Evolutionary conservation across 2,113 vertebrate species (phyloP).

Genomic region (Gadus macrocephalus): DNA sequence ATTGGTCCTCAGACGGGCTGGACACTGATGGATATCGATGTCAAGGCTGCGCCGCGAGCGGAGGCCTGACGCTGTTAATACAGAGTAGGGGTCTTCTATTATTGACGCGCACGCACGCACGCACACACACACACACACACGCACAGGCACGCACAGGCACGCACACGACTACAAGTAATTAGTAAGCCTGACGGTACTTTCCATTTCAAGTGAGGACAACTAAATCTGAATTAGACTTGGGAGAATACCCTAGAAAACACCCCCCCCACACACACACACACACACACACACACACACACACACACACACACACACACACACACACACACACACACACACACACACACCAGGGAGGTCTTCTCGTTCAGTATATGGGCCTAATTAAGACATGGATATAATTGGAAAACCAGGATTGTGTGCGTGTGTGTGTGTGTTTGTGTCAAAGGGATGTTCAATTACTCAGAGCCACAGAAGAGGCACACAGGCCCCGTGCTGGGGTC

Average conservation of each 20-base stretch:
- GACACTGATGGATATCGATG: constrained; percentile 49
- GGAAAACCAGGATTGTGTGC: constrained; percentile 22
- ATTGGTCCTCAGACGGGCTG: constrained; percentile 37
- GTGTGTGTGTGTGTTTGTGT: constrained; percentile 41
- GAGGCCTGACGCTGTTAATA: constrained; percentile 15
- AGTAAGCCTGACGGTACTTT: constrained; percentile 63
- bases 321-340: constrained; percentile 19
- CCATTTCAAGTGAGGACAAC: constrained; percentile 60
- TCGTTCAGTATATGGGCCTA: constrained; percentile 48
- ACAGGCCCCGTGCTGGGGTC: constrained; percentile 20
- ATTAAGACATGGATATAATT: constrained; percentile 67
- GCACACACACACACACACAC: constrained; percentile 9
- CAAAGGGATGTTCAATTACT: constrained; percentile 53
- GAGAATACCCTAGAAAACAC: constrained; percentile 47
- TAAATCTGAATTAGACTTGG: constrained; percentile 55
- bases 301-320: constrained; percentile 18
- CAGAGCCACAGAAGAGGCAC: constrained; percentile 25
- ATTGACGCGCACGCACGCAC: constrained; percentile 9
- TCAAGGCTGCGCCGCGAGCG: constrained; percentile 26
- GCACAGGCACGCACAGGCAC: not conserved
- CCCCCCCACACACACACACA: constrained; percentile 25
- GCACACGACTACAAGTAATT: constrained; percentile 54
- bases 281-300: constrained; percentile 30
- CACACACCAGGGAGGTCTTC: constrained; percentile 30
- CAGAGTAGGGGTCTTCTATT: constrained; percentile 33